phyloP scores from a whole-genome alignment of 2,113 vertebrate species.

The Sinocyclocheilus grahami region DNA sequence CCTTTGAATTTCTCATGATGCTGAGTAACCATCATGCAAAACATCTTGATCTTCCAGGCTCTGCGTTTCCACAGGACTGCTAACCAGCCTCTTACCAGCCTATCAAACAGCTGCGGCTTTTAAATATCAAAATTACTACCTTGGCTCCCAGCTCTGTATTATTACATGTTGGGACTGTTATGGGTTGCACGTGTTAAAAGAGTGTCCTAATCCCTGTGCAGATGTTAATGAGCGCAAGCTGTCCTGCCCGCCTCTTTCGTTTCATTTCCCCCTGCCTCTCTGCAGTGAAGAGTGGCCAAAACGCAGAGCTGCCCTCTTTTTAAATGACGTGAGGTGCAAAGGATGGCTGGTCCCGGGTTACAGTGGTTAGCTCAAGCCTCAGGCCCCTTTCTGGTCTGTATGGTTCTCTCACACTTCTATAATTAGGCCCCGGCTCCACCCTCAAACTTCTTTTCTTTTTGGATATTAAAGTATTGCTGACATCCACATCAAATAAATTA shows the following conservation, averaged over 20 bases:
- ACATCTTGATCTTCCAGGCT: constrained; percentile 29
- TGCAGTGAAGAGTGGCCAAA: constrained; percentile 30
- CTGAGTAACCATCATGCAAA: constrained; percentile 13
- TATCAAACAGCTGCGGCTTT: constrained; percentile 56
- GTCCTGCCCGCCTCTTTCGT: constrained; percentile 6
- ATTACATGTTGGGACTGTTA: constrained; percentile 43
- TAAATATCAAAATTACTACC: constrained; percentile 43
- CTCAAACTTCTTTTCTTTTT: constrained; percentile 62
- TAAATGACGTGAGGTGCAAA: constrained; percentile 37
- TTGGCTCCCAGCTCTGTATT: constrained; percentile 34
- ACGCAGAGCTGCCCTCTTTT: constrained; percentile 27
- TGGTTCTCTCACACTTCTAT: constrained; percentile 68
- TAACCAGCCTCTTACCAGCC: constrained; percentile 37
- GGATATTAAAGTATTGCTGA: constrained; percentile 68
- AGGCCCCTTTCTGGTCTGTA: constrained; percentile 54
- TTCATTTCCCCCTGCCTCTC: neutral
- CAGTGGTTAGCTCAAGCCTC: constrained; percentile 52
- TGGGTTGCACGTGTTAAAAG: constrained; percentile 45
- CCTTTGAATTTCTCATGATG: neutral
- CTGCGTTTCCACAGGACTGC: constrained; percentile 1
- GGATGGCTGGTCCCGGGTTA: constrained; percentile 21
- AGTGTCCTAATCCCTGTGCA: constrained; percentile 17
- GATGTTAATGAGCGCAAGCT: constrained; percentile 34
- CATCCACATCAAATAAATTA: constrained; percentile 67
- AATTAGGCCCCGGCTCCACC: constrained; percentile 67